Base-by-base conservation (phyloP, 2,888 invertebrate species). In the Plagodis pulveraria region DNA sequence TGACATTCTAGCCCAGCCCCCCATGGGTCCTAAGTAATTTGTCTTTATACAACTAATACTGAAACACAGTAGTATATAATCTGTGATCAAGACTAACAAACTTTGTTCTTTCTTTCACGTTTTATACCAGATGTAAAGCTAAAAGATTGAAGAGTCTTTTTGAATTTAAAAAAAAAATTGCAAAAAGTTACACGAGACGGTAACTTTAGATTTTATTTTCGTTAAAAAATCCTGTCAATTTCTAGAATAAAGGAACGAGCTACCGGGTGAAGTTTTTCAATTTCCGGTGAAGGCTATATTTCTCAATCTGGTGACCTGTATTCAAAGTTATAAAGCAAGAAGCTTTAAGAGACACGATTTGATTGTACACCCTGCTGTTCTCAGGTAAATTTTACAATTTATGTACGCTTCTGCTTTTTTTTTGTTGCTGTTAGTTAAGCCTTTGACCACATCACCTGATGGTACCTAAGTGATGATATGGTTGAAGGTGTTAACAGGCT, bases 181-280 rank as follows among this genome's bases (percentile, higher is more conserved):
- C 66, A 69, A 76, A 83, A 83, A 36, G 2, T 36, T 2, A 36
- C 36, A 36, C 36, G 78, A 81, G 76, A 77, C 75, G 70, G 72
- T 67, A 65, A 71, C 70, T 58, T 60, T 58, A 61, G 65, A 74
- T 78, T 78, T 81, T 78, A 73, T 73, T 59, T 59, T 65, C 69
- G 1, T 22, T 75, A 75, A 80, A 80, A 78, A 78, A 76, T 33
- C 32, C 76, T 81, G 83, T 81, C 83, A 86, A 87, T 81, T 84
- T 83, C 80, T 84, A 84, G 80, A 84, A 84, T 81, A 85, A 86
- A 86, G 81, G 78, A 78, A 76, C 76, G 76, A 70, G 67, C 69
- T 67, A 70, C 69, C 69, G 76, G 76, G 73, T 84, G 82, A 90
- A 91, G 84, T 90, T 91, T 91, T 91, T 89, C 90, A 91, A 91